phyloP scores from a whole-genome alignment of 2,113 vertebrate species.

The Limnothrissa miodon region DNA sequence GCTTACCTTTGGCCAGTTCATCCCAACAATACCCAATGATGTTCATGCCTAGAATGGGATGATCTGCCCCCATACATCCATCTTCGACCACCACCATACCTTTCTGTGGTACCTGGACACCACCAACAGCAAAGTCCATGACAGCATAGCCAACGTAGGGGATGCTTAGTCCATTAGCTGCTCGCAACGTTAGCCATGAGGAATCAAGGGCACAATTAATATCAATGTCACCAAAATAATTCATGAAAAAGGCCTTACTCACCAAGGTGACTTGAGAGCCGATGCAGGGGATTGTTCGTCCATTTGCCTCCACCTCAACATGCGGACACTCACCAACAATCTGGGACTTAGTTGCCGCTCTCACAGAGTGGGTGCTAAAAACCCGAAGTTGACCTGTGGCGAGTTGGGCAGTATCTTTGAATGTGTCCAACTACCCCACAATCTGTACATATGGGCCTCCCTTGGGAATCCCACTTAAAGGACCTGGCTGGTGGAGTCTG shows the following conservation, averaged over 20 bases:
- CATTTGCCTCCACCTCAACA: background rate
- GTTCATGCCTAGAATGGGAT: background rate
- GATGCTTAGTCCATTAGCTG: slow-evolving; percentile 5
- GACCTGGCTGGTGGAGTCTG: no score
- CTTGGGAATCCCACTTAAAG: no score
- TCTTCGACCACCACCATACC: slow-evolving; percentile 17
- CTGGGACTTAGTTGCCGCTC: no score
- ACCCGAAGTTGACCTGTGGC: no score
- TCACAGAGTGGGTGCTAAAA: no score
- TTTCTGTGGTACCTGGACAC: background rate
- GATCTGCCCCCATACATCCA: background rate
- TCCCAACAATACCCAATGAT: background rate
- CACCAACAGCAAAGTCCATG: background rate
- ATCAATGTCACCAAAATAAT: background rate
- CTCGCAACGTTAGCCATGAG: background rate
- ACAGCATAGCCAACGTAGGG: slow-evolving; percentile 23
- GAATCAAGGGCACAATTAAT: background rate
- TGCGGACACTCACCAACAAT: background rate
- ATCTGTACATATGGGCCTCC: no score
- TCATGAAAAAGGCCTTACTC: background rate
- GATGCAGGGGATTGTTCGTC: background rate
- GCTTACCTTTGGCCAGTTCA: background rate
- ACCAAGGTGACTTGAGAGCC: background rate
- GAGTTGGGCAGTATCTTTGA: no score
- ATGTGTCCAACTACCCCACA: no score